Base-by-base conservation (phyloP, 2,888 invertebrate genomes). In the Acronicta alni region DNA sequence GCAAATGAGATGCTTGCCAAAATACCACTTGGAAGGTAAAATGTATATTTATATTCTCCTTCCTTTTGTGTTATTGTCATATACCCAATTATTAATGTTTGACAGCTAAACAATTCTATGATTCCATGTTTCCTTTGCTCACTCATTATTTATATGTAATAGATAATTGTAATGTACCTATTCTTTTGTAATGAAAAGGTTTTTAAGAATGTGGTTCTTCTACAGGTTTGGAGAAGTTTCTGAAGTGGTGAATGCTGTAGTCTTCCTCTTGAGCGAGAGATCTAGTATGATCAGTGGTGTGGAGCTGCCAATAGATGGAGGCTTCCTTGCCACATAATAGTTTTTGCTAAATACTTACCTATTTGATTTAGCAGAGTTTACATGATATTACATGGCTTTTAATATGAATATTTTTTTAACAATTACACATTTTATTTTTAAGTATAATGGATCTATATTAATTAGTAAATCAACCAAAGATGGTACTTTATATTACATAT, bases 251-350 rank as follows among this genome's bases (percentile, higher is more conserved):
- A 96, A 98, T 86, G 96, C 96, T 2, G 95, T 97, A 30, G 87
- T 97, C 32, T 99, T 96, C 88, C 94, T 99, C 45, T 91, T 99
- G 37, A 97, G 98, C 72, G 92, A 93, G 17, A 95, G 96, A 74
- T 96, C 98, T 4, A 96, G 96, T 55, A 98, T 98, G 96, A 96
- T 98, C 52, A 97, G 95, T 72, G 98, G 98, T 4, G 95, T 95
- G 8, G 95, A 95, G 51, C 87, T 98, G 53, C 97, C 97, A 0
- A 95, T 98, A 35, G 98, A 99, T 82, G 98, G 98, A 20, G 98
- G 98, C 61, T 96, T 95, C 81, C 91, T 95, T 42, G 95, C 95
- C 39, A 92, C 93, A 87, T 95, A 92, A 86, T 67, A 57, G 17
- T 18, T 17, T 59, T 35, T 53, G 35, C 57, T 54, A 46, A 48